phyloP scores from a whole-genome alignment of 2,797 vertebrate genomes.

The Sebastes nivosus region DNA sequence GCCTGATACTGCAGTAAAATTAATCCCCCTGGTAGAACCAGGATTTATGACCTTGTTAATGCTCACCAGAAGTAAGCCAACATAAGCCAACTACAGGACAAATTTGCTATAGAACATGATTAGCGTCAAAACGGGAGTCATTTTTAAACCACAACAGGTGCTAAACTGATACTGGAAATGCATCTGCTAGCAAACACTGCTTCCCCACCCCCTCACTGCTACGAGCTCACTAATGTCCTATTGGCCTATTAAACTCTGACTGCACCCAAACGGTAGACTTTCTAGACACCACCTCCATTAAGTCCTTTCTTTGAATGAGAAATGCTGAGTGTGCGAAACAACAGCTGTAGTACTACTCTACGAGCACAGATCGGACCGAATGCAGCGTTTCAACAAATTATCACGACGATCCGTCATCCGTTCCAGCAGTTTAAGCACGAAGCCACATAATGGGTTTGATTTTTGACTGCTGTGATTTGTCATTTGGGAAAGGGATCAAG shows the following conservation, averaged over 20 bases:
- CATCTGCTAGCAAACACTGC: not conserved
- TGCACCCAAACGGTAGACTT: not conserved
- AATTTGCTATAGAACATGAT: not conserved
- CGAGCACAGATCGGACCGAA: not conserved
- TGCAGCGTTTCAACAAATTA: not conserved
- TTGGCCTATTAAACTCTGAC: not conserved
- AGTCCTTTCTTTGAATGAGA: not conserved
- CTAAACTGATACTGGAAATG: not conserved
- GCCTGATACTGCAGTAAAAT: constrained; percentile 10
- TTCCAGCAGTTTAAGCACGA: not conserved
- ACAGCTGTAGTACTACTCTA: not conserved
- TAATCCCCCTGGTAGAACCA: not conserved
- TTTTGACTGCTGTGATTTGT: constrained; percentile 37
- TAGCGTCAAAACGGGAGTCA: not conserved
- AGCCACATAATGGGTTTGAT: not conserved
- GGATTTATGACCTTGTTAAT: constrained; percentile 4
- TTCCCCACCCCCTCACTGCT: not conserved
- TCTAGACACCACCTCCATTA: not conserved
- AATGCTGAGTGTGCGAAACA: not conserved
- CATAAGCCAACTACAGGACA: not conserved
- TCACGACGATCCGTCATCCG: constrained; percentile 4
- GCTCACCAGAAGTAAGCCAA: not conserved
- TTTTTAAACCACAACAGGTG: constrained; percentile 15
- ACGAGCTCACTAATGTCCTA: not conserved
- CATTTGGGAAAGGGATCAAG: constrained; percentile 39